These are phyloP conservation scores for Emys orbicularis DNA, from an alignment of 2,797 vertebrate genomes.

Conservation along the genomic window DNA sequence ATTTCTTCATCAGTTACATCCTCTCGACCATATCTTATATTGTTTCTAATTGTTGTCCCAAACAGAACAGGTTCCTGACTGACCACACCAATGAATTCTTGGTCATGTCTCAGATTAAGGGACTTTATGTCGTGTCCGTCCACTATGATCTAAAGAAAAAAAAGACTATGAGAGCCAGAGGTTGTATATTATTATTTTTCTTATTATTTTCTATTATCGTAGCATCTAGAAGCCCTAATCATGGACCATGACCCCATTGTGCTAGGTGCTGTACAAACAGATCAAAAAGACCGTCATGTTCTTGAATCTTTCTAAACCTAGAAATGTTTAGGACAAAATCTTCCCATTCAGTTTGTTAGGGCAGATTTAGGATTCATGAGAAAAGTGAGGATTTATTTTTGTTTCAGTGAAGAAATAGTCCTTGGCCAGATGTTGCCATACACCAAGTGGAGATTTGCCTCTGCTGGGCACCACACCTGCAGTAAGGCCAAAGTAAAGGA, in stretches of 20 bases:
- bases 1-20: conserved; percentile 73
- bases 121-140: conserved; percentile 65
- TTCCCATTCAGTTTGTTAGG: not conserved
- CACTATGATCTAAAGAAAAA: conserved; percentile 56
- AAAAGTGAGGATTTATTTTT: not conserved
- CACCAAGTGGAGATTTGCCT: not conserved
- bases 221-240: not conserved
- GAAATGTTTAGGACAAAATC: not conserved
- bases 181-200: not conserved
- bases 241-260: not conserved
- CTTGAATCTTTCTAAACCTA: not conserved
- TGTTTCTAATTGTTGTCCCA: conserved; percentile 70
- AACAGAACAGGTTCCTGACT: conserved; percentile 78
- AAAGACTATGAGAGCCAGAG: accelerated
- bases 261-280: not conserved
- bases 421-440: not conserved
- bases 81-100: conserved; percentile 72
- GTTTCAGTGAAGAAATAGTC: not conserved
- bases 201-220: not conserved
- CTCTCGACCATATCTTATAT: conserved; percentile 71
- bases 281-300: not conserved
- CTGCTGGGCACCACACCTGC: no score
- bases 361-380: not conserved
- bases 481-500: not conserved
- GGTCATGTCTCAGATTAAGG: conserved; percentile 69